phyloP scores from a whole-genome alignment of 2,113 vertebrate genomes.

The Microcebus lehilahytsara region DNA sequence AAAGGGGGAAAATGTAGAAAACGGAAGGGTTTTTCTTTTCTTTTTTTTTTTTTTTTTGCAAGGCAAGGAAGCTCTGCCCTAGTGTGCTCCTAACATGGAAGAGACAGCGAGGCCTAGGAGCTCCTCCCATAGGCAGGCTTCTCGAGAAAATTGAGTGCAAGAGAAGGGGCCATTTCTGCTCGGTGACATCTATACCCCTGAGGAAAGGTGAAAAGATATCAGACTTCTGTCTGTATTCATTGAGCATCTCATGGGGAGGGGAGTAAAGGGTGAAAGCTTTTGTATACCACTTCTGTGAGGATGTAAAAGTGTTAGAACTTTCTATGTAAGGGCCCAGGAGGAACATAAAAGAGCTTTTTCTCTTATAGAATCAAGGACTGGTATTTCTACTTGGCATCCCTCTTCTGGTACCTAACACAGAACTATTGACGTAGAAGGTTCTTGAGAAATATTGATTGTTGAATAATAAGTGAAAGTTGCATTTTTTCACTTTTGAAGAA shows the following conservation, averaged over 20 bases:
- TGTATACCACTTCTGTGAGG: not conserved
- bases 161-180: not conserved
- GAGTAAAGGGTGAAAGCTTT: not conserved
- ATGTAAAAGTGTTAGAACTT: not conserved
- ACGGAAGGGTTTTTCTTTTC: not conserved
- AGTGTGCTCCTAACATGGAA: not conserved
- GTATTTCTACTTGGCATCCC: not conserved
- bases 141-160: slow-evolving; percentile 37
- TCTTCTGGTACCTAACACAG: not conserved
- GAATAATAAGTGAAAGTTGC: slow-evolving; percentile 31
- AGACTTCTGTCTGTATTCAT: not conserved
- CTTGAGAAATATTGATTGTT: slow-evolving; percentile 11
- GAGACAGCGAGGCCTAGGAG: not conserved
- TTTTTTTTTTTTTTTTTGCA: not conserved
- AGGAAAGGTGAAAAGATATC: not conserved
- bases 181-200: not conserved
- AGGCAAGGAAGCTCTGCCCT: not conserved
- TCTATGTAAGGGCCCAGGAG: slow-evolving; percentile 7
- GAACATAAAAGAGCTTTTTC: not conserved
- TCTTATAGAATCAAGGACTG: not conserved
- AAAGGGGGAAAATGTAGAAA: not conserved
- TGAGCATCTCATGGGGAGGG: not conserved
- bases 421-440: not conserved
- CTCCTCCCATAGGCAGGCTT: not conserved
- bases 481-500: slow-evolving; percentile 27